Base-by-base conservation (phyloP, 2,888 invertebrate genomes). In the Agrochola lota region DNA sequence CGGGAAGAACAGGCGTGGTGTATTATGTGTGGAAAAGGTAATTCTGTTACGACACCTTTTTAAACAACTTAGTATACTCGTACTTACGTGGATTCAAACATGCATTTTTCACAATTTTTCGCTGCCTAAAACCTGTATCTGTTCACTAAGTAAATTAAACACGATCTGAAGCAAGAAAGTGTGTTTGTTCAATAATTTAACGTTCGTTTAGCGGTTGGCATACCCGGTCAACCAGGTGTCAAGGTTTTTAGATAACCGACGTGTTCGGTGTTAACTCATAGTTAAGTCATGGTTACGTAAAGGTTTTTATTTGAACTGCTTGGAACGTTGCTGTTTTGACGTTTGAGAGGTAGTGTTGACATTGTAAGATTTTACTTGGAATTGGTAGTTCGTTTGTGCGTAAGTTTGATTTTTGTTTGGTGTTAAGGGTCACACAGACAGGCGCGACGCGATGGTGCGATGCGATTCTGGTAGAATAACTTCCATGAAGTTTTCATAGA, bases 151-250 rank as follows among this genome's bases (percentile, higher is more conserved):
- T 52, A 62, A 79, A 62, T 8, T n/a, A 59, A 70, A 67, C 57
- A 52, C 1, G 8, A 20, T 12, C 59, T 81, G 57, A 82, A 62
- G 86, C 55, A 74, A 77, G 87, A 85, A 85, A 85, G 87, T 77
- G 52, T 75, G 74, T 77, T 74, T 71, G 66, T 64, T 43, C 7
- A 77, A 59, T 7, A 62, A 64, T 15, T 86, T 84, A 71, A 71
- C 80, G 43, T 43, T 12, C 55, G 43, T 60, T 74, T 84, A 77
- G 74, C 67, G 30, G 43, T 60, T 57, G 20, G 26, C 43, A 68
- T 63, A 74, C 55, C 62, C 74, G 85, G 85, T 77, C 87, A 85
- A 40, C 7, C 30, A 43, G 63, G 63, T 87, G 84, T 85, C 85
- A 85, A 85, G 85, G 85, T 85, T 87, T 66, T 70, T 40, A 63